Percentiles rank a stretch among this genome's conserved stretches.
Evolutionary conservation across 53 echinoderm and acorn worm genomes (phyloP).

Genomic region (Henricia sp.): DNA sequence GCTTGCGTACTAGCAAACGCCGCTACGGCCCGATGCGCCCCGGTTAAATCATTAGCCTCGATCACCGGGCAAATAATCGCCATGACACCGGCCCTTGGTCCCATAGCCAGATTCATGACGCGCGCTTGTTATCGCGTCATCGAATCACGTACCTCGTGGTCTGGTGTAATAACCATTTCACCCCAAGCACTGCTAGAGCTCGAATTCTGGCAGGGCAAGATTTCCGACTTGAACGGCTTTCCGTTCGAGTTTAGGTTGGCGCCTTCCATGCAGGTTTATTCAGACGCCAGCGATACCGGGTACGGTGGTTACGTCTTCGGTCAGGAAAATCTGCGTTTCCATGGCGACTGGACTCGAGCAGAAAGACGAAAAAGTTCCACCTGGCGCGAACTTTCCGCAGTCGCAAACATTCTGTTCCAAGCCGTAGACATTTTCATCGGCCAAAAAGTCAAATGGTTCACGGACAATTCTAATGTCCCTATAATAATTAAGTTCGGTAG

Average conservation of each 20-base stretch:
- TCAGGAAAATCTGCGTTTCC: neutral
- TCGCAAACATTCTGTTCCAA: neutral
- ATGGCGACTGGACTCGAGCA: constrained; percentile 8
- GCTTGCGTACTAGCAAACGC: neutral
- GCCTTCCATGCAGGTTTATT: constrained; percentile 7
- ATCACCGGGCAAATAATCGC: constrained; percentile 44
- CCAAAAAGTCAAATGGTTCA: neutral
- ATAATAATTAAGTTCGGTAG: neutral
- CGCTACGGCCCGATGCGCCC: neutral
- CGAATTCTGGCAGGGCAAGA: constrained; percentile 23
- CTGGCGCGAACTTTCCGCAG: constrained; percentile 27
- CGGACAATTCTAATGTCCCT: neutral
- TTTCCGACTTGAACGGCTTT: constrained; percentile 10
- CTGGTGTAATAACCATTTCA: constrained; percentile 5
- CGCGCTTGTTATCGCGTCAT: constrained; percentile 37
- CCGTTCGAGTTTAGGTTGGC: constrained; percentile 24
- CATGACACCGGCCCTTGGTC: constrained; percentile 49
- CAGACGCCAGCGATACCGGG: constrained; percentile 14
- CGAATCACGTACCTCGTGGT: constrained; percentile 45
- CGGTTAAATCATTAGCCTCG: constrained; percentile 3
- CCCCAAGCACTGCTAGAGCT: neutral
- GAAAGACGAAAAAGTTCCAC: constrained; percentile 34
- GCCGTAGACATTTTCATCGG: neutral
- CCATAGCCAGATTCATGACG: constrained; percentile 40
- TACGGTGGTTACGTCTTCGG: constrained; percentile 9